Percentiles rank a stretch among this genome's conserved stretches.
Conservation (phyloP, 2,888 invertebrate genomes). For the Calliphora vomitoria region DNA sequence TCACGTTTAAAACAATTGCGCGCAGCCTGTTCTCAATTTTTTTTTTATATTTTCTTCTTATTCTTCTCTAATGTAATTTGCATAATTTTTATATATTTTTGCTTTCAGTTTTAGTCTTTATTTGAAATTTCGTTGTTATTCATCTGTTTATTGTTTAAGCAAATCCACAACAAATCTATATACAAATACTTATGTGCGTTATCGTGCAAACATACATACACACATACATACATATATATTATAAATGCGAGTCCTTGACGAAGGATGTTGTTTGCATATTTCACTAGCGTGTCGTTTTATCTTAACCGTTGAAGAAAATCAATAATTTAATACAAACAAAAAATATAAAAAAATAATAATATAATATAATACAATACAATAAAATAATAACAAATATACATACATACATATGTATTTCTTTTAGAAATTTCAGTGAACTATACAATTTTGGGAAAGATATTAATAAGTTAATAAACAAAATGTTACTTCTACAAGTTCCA, state of each 20-base stretch:
- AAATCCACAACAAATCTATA: neutral
- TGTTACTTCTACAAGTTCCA: slow-evolving; percentile 68
- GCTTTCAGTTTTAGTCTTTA: neutral
- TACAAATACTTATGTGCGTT: neutral
- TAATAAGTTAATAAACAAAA: slow-evolving; percentile 30
- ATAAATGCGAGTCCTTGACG: slow-evolving; percentile 51
- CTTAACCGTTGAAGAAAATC: slow-evolving; percentile 42
- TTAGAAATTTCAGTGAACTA: neutral
- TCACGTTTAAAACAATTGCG: neutral
- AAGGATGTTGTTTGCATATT: slow-evolving; percentile 49
- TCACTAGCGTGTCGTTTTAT: slow-evolving; percentile 21
- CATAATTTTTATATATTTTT: neutral
- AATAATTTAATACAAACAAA: slow-evolving; percentile 19
- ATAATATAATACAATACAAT: neutral
- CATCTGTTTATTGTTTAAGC: neutral
- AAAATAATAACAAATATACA: neutral
- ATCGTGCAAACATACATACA: neutral
- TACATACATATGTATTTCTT: neutral
- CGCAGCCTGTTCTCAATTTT: neutral
- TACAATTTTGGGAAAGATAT: neutral
- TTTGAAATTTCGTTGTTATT: neutral
- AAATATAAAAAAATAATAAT: too few species aligned
- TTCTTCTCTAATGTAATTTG: neutral
- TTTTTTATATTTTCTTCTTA: neutral
- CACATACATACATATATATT: neutral